Percentiles rank a stretch among this genome's conserved stretches.
Evolutionary conservation across 2,797 vertebrate species (phyloP).

Genomic region (Typhlichthys eigenmanni): DNA sequence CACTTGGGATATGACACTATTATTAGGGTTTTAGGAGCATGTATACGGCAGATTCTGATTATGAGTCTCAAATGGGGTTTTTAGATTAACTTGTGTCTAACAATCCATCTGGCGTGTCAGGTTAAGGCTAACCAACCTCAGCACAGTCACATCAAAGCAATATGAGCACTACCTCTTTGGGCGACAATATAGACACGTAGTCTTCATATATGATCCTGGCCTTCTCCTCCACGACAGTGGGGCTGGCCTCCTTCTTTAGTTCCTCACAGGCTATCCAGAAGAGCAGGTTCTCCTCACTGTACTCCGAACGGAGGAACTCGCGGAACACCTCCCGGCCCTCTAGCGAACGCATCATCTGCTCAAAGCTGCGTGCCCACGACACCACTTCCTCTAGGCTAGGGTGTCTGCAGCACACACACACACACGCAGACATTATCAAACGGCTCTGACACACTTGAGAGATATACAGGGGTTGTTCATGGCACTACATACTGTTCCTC

Average conservation of each 20-base stretch:
- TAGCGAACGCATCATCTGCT: constrained; percentile 94
- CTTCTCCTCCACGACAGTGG: constrained; percentile 87
- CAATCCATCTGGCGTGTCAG: no score
- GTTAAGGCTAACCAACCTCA: not conserved
- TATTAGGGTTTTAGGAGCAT: no score
- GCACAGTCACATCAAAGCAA: not conserved
- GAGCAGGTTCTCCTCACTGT: constrained; percentile 97
- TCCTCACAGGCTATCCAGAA: constrained; percentile 99
- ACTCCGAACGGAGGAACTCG: constrained; percentile 96
- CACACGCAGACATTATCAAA: not conserved
- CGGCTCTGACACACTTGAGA: not conserved
- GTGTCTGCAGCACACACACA: constrained; percentile 55
- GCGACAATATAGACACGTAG: constrained; percentile 97
- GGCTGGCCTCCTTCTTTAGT: constrained; percentile 89
- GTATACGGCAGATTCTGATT: no score
- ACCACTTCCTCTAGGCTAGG: constrained; percentile 90
- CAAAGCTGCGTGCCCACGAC: constrained; percentile 97
- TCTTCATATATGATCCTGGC: constrained; percentile 96
- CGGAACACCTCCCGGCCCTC: constrained; percentile 92
- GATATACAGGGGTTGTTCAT: not conserved
- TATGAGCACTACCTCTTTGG: constrained; percentile 84
- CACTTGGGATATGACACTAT: no score
- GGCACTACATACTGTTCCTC: constrained; percentile 88
- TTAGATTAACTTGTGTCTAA: no score
- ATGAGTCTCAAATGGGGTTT: no score